Evolutionary conservation across 2,888 invertebrate genomes (phyloP).

Genomic region (Pteria penguin): DNA sequence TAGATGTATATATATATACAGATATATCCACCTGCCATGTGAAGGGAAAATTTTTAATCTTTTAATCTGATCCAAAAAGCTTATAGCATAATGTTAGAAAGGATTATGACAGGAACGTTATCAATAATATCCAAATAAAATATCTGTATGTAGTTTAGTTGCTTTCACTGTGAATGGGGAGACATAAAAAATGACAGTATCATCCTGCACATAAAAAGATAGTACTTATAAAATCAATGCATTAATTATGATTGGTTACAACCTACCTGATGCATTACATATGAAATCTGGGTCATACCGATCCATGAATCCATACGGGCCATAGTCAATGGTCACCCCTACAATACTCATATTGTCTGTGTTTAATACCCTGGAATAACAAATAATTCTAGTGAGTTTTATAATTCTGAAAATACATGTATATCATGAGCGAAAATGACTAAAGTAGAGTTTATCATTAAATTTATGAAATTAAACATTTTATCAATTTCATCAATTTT

Average conservation of each 20-base stretch:
- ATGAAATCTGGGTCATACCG: constrained; percentile 84
- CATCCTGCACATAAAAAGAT: no score
- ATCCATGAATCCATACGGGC: constrained; percentile 86
- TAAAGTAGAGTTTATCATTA: background rate
- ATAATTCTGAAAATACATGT: background rate
- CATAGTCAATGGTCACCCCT: constrained; percentile 86
- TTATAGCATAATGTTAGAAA: no score
- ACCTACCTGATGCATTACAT: constrained; percentile 84
- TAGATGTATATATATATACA: no score
- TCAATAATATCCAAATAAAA: no score
- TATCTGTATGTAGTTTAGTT: no score
- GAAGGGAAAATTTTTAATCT: background rate
- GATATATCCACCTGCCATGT: no score
- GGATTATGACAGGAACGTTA: no score
- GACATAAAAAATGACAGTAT: no score
- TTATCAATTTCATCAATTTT: background rate
- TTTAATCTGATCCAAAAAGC: no score
- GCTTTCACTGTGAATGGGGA: no score
- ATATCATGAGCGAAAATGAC: background rate
- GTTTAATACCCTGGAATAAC: constrained; percentile 76
- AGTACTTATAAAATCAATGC: no score
- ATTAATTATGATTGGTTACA: no score
- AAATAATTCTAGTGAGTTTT: background rate
- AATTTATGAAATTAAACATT: background rate
- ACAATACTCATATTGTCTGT: constrained; percentile 83